Base-by-base conservation (phyloP, 1,140 invertebrate genomes). In the Pogonognathellus flavescens region DNA sequence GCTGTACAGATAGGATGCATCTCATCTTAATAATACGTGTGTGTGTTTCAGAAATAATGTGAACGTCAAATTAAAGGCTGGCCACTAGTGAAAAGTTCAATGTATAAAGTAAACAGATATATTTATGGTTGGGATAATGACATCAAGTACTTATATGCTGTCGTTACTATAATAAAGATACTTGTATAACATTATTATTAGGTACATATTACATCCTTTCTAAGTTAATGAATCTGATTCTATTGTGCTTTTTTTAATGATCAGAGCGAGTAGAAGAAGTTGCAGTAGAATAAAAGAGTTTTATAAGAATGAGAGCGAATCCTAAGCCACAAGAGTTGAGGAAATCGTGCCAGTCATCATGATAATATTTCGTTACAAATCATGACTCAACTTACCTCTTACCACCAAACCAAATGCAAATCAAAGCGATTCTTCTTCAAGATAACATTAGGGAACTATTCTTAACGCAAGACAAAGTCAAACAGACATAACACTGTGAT, bases 311-410 rank as follows among this genome's bases (percentile, higher is more conserved):
- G 70, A 76, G 70, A 76, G 70, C 70, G 70, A 76, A 76, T 76
- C 70, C 41, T 7, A 49, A 50, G 41, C 70, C 31, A 50, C 70
- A 76, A 76, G 70, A 49, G n/a, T 49, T 13, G 41, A 76, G 70
- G 11, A 76, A 14, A 76, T 76, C 70, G 70, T 76, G 70, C 70
- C n/a, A 76, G 70, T 76, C 70, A 76, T 76, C 70, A 31, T 76
- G 70, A 76, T 31, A 76, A 76, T 76, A 76, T 76, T 76, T 76
- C 70, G 41, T 76, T 76, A 76, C 70, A 76, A 49, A 49, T 76
- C 70, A 76, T 76, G 70, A 76, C 70, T 76, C 70, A 83, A 50
- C 59, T 83, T 59, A 62, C 53, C 55, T 59, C 41, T 70, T 84
- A 52, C 60, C 11, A 55, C 49, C 76, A 60, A 49, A 57, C 59